Percentiles rank a stretch among this genome's conserved stretches.
Conservation (phyloP, 2,113 vertebrate genomes). For the Verasper variegatus region DNA sequence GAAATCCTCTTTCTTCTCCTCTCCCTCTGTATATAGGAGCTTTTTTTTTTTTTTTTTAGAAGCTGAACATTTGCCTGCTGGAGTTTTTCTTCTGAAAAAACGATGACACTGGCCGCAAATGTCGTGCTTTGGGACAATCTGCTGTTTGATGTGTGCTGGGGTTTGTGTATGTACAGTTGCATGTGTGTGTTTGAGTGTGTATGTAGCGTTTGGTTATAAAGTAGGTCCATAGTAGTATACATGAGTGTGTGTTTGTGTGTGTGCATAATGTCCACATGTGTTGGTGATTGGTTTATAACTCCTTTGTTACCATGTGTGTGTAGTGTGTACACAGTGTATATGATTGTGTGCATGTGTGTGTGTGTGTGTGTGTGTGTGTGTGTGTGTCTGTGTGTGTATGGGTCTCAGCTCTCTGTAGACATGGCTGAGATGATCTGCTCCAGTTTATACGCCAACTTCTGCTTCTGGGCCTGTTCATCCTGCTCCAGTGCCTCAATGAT, state of each 20-base stretch:
- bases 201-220: slow-evolving; percentile 53
- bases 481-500: slow-evolving; percentile 92
- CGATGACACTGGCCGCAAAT: slow-evolving; percentile 59
- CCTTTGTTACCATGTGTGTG: neutral
- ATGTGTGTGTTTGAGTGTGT: slow-evolving; percentile 25
- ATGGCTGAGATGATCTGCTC: slow-evolving; percentile 92
- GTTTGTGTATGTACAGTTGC: slow-evolving; percentile 58
- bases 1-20: slow-evolving; percentile 33
- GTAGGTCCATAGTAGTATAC: slow-evolving; percentile 54
- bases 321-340: slow-evolving; percentile 10
- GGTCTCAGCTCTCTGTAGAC: slow-evolving; percentile 92
- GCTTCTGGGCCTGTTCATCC: slow-evolving; percentile 92
- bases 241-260: slow-evolving; percentile 7
- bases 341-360: slow-evolving; percentile 28
- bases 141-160: slow-evolving; percentile 58
- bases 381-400: neutral
- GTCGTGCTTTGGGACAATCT: slow-evolving; percentile 65
- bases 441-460: slow-evolving; percentile 92
- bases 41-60: slow-evolving; percentile 21
- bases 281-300: slow-evolving; percentile 19
- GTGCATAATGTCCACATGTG: slow-evolving; percentile 12
- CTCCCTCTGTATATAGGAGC: slow-evolving; percentile 10
- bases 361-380: neutral
- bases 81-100: slow-evolving; percentile 54
- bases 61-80: slow-evolving; percentile 57